Conservation (phyloP, 2,113 vertebrate genomes). For the Grammomys surdaster region DNA sequence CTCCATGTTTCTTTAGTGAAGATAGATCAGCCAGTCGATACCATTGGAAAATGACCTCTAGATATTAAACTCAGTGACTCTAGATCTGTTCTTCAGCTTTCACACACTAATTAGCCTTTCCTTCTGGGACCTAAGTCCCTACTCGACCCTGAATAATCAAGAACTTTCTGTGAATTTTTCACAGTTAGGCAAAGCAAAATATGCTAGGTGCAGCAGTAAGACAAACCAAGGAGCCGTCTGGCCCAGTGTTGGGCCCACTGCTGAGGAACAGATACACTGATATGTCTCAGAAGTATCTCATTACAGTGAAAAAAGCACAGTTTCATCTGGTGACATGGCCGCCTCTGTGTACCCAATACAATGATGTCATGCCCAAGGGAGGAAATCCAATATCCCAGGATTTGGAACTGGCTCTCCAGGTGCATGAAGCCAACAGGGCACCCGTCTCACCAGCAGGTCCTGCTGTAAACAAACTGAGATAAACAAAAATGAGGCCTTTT, state of each 20-base stretch:
- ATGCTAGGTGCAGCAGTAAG: rapidly evolving
- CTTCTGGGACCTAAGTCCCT: not conserved
- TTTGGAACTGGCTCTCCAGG: not conserved
- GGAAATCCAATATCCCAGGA: not conserved
- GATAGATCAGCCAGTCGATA: not conserved
- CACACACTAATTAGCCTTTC: not conserved
- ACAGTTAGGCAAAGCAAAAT: not conserved
- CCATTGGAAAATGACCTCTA: not conserved
- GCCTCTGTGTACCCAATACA: not conserved
- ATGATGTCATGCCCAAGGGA: conserved; percentile 39
- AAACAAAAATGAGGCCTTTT: not conserved
- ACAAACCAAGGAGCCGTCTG: not conserved
- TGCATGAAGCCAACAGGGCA: not conserved
- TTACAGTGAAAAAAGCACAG: not conserved
- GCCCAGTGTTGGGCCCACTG: rapidly evolving
- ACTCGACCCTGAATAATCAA: not conserved
- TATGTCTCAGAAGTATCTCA: not conserved
- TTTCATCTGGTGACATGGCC: not conserved
- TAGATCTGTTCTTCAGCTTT: not conserved
- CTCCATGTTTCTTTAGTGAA: not conserved
- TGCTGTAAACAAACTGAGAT: conserved; percentile 2
- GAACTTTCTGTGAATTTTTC: not conserved
- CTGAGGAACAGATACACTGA: not conserved
- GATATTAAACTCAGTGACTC: rapidly evolving
- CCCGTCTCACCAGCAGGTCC: not conserved